Evolutionary conservation across 2,888 invertebrate species (phyloP), one percentile per base, ranked within the genome.

Genomic region (Drosophila lacicola): DNA sequence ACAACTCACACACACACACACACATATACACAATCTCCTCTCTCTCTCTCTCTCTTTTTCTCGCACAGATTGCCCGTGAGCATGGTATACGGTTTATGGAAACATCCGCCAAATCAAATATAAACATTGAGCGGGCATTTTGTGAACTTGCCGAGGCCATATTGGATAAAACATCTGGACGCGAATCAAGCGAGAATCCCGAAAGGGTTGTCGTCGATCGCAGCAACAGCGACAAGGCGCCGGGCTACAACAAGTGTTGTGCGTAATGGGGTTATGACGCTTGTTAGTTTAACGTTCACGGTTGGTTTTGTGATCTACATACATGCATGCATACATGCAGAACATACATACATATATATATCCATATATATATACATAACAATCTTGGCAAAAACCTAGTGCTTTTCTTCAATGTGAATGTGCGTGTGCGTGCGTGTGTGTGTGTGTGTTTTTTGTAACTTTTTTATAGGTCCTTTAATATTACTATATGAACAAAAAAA

Each of bases 81-180:
- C 98, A 99, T 93, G 95, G 97, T 88, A 98, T 99, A 92, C 95
- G 97, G 80, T 99, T 99, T 94, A 97, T 98, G 96, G 99, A 99
- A 94, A 99, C 99, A 65, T 98, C 98, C 75, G 99, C 99, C 73
- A 99, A 99, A 94, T 96, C 97, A 63, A 98, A 98, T 93, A 97
- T 98, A 90, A 99, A 99, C 93, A 98, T 99, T 91, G 98, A 98
- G 92, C 95, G 96, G 91, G 98, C 98, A 67, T 99, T 99, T 94
- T 96, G 96, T 90, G 97, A 98, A 93, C 94, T 98, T 92, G 97
- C 98, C 57, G 97, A 98, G 94, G 97, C 98, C 90, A 98, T 99
- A 93, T 94, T 98, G 90, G 97, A 98, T 93, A 98, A 98, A 94
- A 96, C 96, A 74, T 95, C 97, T 64, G 95, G 96, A 14, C 95